These are phyloP conservation scores for Aphelenchoides besseyi DNA, from an alignment of 1,140 invertebrate species.

Conservation along the genomic window DNA sequence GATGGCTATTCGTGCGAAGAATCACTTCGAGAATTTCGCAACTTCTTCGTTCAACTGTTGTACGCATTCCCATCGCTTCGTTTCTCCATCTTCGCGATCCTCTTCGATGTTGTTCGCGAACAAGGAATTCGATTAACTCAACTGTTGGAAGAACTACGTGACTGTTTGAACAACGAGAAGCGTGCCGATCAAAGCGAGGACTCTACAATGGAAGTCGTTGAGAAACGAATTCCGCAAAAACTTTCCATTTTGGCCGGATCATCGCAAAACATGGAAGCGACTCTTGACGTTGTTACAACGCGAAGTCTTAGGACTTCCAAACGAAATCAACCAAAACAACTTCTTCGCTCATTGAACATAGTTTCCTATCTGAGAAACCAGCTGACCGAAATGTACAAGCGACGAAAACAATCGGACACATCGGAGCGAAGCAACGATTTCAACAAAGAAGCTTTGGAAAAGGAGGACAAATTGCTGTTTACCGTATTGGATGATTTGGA, in stretches of 20 bases:
- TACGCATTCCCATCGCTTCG: conserved; percentile 33
- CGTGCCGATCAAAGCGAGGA: conserved; percentile 9
- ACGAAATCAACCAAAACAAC: conserved; percentile 28
- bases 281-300: conserved; percentile 22
- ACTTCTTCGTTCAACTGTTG: conserved; percentile 30
- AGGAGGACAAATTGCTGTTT: conserved; percentile 6
- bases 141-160: conserved; percentile 22
- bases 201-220: too few species aligned
- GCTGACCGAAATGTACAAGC: conserved; percentile 31
- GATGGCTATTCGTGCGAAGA: conserved; percentile 25
- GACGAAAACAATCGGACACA: conserved; percentile 10
- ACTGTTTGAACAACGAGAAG: conserved; percentile 31
- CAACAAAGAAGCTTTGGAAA: not conserved
- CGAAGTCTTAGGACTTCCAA: conserved; percentile 9
- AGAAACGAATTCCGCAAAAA: too few species aligned
- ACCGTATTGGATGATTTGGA: conserved; percentile 17
- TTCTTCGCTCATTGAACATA: conserved; percentile 43
- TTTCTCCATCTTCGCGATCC: conserved; percentile 34
- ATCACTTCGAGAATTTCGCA: conserved; percentile 29
- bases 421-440: not conserved
- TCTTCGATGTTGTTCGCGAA: conserved; percentile 26
- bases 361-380: conserved; percentile 39
- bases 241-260: not conserved
- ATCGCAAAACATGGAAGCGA: not conserved
- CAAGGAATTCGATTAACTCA: conserved; percentile 31